phyloP scores from a whole-genome alignment of 1,140 invertebrate genomes.

The Adelges cooleyi region DNA sequence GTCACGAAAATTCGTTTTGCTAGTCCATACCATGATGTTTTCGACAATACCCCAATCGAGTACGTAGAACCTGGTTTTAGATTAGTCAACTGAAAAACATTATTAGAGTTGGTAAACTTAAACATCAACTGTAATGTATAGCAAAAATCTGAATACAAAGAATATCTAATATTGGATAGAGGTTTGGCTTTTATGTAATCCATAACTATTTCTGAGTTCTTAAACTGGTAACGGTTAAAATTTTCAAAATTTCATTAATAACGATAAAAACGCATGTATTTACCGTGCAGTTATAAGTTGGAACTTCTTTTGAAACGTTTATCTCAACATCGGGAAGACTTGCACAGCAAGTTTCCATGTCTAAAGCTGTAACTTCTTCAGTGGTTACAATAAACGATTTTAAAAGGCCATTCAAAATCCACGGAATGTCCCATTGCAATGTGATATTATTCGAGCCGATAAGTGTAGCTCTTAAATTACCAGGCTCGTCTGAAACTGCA shows the following conservation, averaged over 20 bases:
- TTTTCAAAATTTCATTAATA: not conserved
- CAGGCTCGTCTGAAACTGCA: not conserved
- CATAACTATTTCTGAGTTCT: too few species aligned
- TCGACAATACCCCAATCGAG: not conserved
- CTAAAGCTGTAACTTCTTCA: not conserved
- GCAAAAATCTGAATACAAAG: not conserved
- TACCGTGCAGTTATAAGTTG: not conserved
- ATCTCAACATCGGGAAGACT: not conserved
- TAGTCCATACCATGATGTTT: not conserved
- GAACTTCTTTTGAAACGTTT: not conserved
- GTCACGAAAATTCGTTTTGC: not conserved
- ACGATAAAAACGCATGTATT: not conserved
- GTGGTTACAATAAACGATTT: not conserved
- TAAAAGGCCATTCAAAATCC: too few species aligned
- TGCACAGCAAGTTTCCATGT: not conserved
- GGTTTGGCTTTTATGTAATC: too few species aligned
- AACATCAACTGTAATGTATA: not conserved
- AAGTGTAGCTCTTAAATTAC: not conserved
- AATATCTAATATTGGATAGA: too few species aligned
- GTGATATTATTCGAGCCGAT: not conserved
- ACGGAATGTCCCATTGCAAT: too few species aligned
- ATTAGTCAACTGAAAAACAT: not conserved
- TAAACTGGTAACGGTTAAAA: too few species aligned
- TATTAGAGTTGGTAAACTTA: not conserved
- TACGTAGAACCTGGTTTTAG: not conserved